Conservation (phyloP, 2,797 vertebrate species). For the Gallirallus australis region DNA sequence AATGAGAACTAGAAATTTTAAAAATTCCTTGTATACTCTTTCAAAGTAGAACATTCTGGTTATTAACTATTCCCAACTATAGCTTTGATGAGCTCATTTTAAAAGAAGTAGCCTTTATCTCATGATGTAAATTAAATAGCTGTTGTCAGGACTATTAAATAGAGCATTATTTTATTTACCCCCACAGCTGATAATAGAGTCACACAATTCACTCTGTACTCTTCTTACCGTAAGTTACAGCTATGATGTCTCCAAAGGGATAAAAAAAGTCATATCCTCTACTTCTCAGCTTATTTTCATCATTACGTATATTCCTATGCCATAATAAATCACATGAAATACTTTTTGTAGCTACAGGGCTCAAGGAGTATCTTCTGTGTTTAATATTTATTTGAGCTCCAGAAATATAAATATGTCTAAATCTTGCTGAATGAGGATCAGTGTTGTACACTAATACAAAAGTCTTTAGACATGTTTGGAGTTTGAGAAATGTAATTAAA, state of each 20-base stretch:
- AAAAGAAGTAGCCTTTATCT: slow-evolving; percentile 30
- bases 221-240: neutral
- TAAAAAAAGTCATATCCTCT: slow-evolving; percentile 49
- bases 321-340: slow-evolving; percentile 55
- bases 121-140: slow-evolving; percentile 47
- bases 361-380: slow-evolving; percentile 3
- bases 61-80: slow-evolving; percentile 22
- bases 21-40: neutral
- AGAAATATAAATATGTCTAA: slow-evolving; percentile 19
- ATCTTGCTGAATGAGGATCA: neutral
- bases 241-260: slow-evolving; percentile 39
- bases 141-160: slow-evolving; percentile 51
- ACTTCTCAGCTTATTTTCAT: slow-evolving; percentile 51
- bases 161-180: slow-evolving; percentile 59
- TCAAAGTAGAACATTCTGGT: neutral
- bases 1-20: neutral
- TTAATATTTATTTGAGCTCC: slow-evolving; percentile 32
- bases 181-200: slow-evolving; percentile 12
- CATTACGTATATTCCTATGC: slow-evolving; percentile 19
- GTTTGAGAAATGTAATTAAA: slow-evolving; percentile 18
- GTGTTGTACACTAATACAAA: neutral
- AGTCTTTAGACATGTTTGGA: neutral
- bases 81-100: slow-evolving; percentile 14
- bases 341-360: slow-evolving; percentile 11
- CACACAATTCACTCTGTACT: slow-evolving; percentile 26